Conservation (phyloP, 2,797 vertebrate genomes). For the Anguilla megastoma region DNA sequence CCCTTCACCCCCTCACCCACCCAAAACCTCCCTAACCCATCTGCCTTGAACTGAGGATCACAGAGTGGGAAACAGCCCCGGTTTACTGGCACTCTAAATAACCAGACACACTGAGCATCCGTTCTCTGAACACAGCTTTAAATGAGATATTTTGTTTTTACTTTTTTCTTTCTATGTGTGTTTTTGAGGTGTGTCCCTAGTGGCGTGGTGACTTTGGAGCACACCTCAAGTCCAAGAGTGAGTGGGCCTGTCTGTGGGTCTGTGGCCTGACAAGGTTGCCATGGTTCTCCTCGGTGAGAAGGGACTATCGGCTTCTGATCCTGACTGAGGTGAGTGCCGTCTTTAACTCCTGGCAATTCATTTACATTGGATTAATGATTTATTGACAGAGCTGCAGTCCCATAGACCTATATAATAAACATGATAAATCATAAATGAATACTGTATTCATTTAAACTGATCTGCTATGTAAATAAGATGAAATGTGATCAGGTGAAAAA, state of each 20-base stretch:
- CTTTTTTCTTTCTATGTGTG: not conserved
- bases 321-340: constrained; percentile 18
- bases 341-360: not conserved
- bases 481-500: not conserved
- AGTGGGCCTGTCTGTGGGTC: not conserved
- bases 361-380: not conserved
- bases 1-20: constrained; percentile 59
- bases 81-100: not conserved
- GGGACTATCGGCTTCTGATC: not conserved
- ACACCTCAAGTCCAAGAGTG: not conserved
- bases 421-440: not conserved
- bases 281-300: not conserved
- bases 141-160: constrained; percentile 11
- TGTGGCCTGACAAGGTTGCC: not conserved
- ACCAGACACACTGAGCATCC: not conserved
- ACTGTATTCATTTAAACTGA: not conserved
- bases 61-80: constrained; percentile 49
- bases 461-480: not conserved
- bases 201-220: not conserved
- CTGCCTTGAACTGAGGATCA: constrained; percentile 76
- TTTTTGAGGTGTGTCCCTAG: not conserved
- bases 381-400: not conserved
- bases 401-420: not conserved
- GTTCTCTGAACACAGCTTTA: not conserved
- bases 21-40: constrained; percentile 60